Percentiles rank a stretch among this genome's conserved stretches.
phyloP scores from a whole-genome alignment of 2,888 invertebrate genomes.

The Drosophila meridionalis region DNA sequence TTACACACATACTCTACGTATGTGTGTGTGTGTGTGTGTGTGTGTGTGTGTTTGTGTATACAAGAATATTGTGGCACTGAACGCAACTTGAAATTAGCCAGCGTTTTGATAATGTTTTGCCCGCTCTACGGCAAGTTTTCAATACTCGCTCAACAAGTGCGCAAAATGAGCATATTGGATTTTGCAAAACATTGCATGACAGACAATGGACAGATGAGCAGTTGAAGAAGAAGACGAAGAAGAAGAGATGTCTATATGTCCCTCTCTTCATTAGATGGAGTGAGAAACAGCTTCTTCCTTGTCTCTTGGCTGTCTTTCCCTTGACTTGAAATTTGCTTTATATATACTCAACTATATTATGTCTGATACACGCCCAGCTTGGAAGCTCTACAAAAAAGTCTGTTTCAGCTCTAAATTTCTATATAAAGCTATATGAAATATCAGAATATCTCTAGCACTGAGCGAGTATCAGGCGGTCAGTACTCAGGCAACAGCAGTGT shows the following conservation, averaged over 20 bases:
- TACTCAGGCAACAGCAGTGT: background rate
- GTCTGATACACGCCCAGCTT: no score
- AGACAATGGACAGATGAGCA: no score
- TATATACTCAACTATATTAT: no score
- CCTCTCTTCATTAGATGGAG: no score
- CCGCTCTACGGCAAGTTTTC: constrained; percentile 2
- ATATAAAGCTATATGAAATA: background rate
- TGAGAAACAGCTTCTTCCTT: no score
- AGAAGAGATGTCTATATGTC: no score
- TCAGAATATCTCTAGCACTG: background rate
- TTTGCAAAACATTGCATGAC: no score
- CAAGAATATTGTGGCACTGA: constrained; percentile 1
- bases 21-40: background rate
- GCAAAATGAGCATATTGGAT: background rate
- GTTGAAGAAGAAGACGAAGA: no score
- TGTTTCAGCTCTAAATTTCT: background rate
- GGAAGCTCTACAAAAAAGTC: no score
- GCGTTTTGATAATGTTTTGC: constrained; percentile 31
- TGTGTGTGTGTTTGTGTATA: background rate
- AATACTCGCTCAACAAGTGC: background rate
- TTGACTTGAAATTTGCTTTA: no score
- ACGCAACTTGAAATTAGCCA: constrained; percentile 59
- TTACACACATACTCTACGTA: constrained; percentile 10
- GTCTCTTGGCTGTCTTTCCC: no score
- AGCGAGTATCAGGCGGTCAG: background rate